Evolutionary conservation across 1,140 invertebrate genomes (phyloP), one percentile per base, ranked within the genome.

Genomic region (Drosophila yakuba): DNA sequence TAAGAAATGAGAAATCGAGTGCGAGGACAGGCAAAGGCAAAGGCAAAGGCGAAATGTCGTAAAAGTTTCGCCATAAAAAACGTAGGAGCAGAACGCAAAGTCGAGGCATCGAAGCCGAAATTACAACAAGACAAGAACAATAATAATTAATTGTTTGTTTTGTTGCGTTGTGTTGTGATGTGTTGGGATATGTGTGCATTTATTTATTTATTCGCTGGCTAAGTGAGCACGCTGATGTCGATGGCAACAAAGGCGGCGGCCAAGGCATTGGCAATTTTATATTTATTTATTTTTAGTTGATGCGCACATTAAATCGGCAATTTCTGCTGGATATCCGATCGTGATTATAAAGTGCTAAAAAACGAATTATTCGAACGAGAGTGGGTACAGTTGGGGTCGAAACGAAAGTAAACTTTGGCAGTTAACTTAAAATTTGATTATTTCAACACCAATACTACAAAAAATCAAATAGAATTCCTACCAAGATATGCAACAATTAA

Each of bases 271-370:
- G 51, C 57, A 71, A 39, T 67, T 80, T 63, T 63, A 66, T 67
- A 71, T 85, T 68, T 88, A 83, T 86, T 88, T 86, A 86, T 88
- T 88, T 86, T 83, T 88, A 88, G 79, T 83, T 59, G 79, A 82
- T 86, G 83, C 66, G 83, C 75, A 60, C 83, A 86, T 88, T 83
- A 86, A 86, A 85, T 82, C 77, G 64, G 44, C 68, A 75, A 72
- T 80, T 83, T 83, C 63, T 60, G 61, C 56, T 41, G 61, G 61
- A 75, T 67, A 75, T 58, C 73, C 51, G 54, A 67, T 66, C 54
- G 47, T 67, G 69, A 74, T 63, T 63, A 74, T 63, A 74, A 73
- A 71, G 60, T 7, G 60, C 45, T 59, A 57, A 64, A 64, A 74
- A 55, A 36, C 38, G 23, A 52, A 69, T 55, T 55, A 67, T 44